Evolutionary conservation across 2,113 vertebrate genomes (phyloP), one percentile per base, ranked within the genome.

Genomic region (Malurus alboscapulatus): DNA sequence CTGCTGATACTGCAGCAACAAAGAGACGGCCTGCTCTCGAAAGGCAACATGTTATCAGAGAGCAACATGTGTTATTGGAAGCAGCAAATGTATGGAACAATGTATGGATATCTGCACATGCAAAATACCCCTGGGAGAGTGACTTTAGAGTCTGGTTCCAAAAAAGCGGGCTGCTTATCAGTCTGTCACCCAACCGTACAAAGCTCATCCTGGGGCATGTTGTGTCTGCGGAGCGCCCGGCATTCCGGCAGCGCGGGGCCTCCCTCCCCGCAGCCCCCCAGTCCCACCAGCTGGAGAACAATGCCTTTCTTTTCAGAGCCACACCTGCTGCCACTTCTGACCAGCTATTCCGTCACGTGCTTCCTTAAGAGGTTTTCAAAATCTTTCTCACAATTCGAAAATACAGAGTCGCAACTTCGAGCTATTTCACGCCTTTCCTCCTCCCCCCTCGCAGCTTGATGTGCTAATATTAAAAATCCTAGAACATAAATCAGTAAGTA

Each of bases 171-270:
- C 87, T 94, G 81, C 82, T 94, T 93, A 94, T 94, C 95, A 80
- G 74, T 6, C 71, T 50, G 55, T 27, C 78, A 69, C 74, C 71
- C 77, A 62, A 82, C 4, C 4, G 42, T 20, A 67, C 81, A 95
- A 73, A 92, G 71, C 95, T 90, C 89, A 80, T 94, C 91, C 14
- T 84, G 67, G 89, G 91, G 71, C 79, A 91, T 74, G 82, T 85
- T 92, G 54, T 83, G 85, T 83, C 95, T 91, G 82, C 68, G 8
- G 72, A 83, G 65, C 1, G 51, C 20, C 38, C 77, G 6, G 84
- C 69, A 26, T 58, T 62, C 87, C 14, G 4, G n/a, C 19, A 8
- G 74, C 0, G 0, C 7, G 2, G 32, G 29, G 58, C 71, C 55
- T 69, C 59, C 3, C 30, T 66, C n/a, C 62, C 45, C 6, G 0